Conservation (phyloP, 1,140 invertebrate genomes). For the Vollenhovia emeryi region DNA sequence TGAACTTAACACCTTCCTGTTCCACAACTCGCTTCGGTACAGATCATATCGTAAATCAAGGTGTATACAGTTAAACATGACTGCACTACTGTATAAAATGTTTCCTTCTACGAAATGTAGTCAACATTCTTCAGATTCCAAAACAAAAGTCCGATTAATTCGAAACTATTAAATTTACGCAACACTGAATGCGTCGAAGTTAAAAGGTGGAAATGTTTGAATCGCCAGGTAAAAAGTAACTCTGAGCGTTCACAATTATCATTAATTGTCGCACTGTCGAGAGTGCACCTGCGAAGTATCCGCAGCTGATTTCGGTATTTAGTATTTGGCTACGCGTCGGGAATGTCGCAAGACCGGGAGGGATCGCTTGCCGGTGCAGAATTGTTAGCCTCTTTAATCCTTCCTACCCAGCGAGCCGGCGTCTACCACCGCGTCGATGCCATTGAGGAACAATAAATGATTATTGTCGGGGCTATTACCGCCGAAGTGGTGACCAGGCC, state of each 20-base stretch:
- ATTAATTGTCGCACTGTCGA: neutral
- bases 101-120: neutral
- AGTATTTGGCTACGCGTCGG: neutral
- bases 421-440: slow-evolving; percentile 63
- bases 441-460: slow-evolving; percentile 78
- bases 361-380: slow-evolving; percentile 24
- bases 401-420: slow-evolving; percentile 23
- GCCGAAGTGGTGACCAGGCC: slow-evolving; percentile 63
- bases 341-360: neutral
- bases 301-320: neutral
- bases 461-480: slow-evolving; percentile 78
- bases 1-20: neutral
- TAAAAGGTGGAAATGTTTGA: neutral
- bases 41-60: neutral
- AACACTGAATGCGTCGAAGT: neutral
- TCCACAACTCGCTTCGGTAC: neutral
- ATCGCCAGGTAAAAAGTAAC: neutral
- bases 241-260: neutral
- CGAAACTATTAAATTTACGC: neutral
- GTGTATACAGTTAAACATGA: neutral
- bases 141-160: neutral
- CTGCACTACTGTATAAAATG: neutral
- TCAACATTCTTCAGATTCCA: neutral
- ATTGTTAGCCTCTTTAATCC: slow-evolving; percentile 57
- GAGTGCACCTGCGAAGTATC: neutral